phyloP scores from a whole-genome alignment of 2,113 vertebrate genomes.

The Hucho hucho region DNA sequence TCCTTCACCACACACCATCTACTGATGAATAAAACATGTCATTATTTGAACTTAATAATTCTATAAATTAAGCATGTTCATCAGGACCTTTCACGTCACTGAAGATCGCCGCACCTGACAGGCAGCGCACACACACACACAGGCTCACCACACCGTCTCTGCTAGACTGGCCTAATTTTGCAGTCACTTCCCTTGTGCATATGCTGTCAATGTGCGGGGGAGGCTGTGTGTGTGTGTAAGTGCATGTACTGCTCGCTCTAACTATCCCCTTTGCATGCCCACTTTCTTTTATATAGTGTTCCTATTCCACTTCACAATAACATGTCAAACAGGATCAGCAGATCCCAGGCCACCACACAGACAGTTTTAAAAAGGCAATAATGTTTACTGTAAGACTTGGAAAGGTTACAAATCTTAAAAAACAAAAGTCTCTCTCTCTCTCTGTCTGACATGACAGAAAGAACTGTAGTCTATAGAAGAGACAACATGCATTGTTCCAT shows the following conservation, averaged over 20 bases:
- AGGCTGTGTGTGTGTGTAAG: background rate
- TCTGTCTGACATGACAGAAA: too few relatives aligned
- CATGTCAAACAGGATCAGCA: too few relatives aligned
- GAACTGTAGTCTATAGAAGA: too few relatives aligned
- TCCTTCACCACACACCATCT: constrained; percentile 8
- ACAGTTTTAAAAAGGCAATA: too few relatives aligned
- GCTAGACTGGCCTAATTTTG: background rate
- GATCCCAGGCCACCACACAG: too few relatives aligned
- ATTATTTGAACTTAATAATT: constrained; percentile 42
- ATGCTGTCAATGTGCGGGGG: background rate
- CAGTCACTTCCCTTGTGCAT: background rate
- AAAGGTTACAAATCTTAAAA: too few relatives aligned
- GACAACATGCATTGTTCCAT: too few relatives aligned
- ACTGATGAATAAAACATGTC: constrained; percentile 54
- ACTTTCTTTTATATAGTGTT: background rate
- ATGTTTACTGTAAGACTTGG: too few relatives aligned
- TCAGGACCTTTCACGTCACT: background rate
- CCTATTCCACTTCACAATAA: background rate
- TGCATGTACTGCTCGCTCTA: constrained; percentile 3
- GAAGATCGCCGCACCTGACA: background rate
- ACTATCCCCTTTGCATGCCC: background rate
- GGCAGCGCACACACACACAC: background rate
- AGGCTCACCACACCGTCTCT: background rate
- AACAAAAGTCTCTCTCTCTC: too few relatives aligned
- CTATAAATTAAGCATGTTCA: constrained; percentile 16